Base-by-base conservation (phyloP, 2,888 invertebrate species). In the Ectemnius continuus region DNA sequence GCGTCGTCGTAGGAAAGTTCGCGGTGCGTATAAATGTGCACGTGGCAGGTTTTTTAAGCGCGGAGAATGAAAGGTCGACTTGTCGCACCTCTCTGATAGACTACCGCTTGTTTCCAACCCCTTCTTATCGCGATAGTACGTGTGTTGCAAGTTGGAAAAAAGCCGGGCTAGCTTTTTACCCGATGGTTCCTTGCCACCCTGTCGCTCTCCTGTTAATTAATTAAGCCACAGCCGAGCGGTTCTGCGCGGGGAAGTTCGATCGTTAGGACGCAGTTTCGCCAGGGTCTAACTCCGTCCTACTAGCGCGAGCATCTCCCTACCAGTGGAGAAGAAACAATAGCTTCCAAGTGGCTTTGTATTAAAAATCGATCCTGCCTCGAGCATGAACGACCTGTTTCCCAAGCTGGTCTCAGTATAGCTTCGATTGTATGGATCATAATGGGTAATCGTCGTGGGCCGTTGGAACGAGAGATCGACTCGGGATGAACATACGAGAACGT, bases 91-190 rank as follows among this genome's bases (percentile, higher is more conserved):
- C 2, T 36, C 3, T 36, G 8, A 1, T 8, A 36, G 36, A 36
- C 36, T 36, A 11, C 8, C 36, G 8, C 8, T 36, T 36, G 36
- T 36, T 36, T 11, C 36, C 4, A 36, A 11, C 8, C 2, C 2
- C 36, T 36, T 36, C 36, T 36, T 36, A 11, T 36, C 4, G 4
- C 8, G 36, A 23, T 11, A 11, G 6, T 36, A 36, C 36, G 36
- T 36, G 8, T 20, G 65, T 61, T 56, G 73, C 28, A 23, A 18
- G n/a, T 23, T 61, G 18, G 52, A 13, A 23, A 64, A 58, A 61
- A 78, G 69, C 36, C 36, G 4, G 5, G 8, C 8, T 1, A 6
- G 36, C 36, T 36, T 36, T 36, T 36, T 36, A 36, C 8, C 8
- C 36, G 36, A 11, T 11, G 36, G 5, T 36, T 8, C 36, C 36